These are phyloP conservation scores for Ophion slaviceki DNA, from an alignment of 2,888 invertebrate genomes.

Conservation along the genomic window DNA sequence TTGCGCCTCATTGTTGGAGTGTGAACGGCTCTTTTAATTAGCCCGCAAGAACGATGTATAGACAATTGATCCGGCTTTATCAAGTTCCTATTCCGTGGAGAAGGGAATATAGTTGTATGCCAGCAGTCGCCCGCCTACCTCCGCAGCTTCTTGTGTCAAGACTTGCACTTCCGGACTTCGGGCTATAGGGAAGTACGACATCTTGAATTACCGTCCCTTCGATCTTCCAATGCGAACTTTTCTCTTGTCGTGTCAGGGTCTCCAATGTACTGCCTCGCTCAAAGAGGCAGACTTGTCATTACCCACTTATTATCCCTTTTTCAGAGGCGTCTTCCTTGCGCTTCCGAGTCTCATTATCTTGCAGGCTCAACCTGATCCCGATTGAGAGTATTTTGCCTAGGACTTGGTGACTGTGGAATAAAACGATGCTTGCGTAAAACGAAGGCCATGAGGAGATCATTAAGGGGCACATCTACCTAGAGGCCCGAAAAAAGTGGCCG, in stretches of 20 bases:
- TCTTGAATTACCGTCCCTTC: constrained; percentile 60
- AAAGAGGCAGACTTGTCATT: constrained; percentile 63
- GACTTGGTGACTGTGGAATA: neutral
- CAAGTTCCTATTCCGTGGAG: constrained; percentile 30
- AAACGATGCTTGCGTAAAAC: neutral
- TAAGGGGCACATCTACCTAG: too few relatives aligned
- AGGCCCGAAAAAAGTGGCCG: too few relatives aligned
- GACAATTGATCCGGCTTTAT: constrained; percentile 56
- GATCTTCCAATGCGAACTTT: constrained; percentile 61
- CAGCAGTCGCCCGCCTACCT: neutral
- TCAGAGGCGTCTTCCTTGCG: constrained; percentile 15
- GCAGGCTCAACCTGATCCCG: neutral
- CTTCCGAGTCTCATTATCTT: constrained; percentile 59
- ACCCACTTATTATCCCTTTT: constrained; percentile 65
- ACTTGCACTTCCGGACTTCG: constrained; percentile 54
- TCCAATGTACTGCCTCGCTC: constrained; percentile 21
- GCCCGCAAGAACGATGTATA: constrained; percentile 11
- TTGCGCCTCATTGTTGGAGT: constrained; percentile 59
- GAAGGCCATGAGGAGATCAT: too few relatives aligned
- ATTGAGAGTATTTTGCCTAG: neutral
- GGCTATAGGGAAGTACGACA: constrained; percentile 41
- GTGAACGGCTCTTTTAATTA: constrained; percentile 56
- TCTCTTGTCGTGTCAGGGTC: constrained; percentile 34
- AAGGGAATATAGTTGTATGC: constrained; percentile 7
- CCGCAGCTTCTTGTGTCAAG: constrained; percentile 25